Evolutionary conservation across 2,113 vertebrate genomes (phyloP).

Genomic region (Alces alces): DNA sequence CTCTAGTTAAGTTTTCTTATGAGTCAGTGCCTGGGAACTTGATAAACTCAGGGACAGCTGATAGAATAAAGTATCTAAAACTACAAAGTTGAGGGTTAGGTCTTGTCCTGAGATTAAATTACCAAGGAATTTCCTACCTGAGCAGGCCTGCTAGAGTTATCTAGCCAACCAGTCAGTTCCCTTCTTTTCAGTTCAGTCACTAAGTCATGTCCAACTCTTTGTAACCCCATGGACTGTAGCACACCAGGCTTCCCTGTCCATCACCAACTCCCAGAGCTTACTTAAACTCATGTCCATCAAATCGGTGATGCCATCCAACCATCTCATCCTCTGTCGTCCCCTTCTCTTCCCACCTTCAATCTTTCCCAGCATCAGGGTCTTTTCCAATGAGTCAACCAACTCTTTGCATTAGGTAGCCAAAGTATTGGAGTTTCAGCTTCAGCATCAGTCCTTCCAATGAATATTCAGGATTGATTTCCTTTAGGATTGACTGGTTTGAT

Average conservation of each 20-base stretch:
- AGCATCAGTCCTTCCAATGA: not conserved
- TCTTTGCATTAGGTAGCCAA: not conserved
- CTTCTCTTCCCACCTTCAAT: not conserved
- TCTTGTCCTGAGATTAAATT: not conserved
- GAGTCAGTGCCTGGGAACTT: not conserved
- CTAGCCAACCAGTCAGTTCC: not conserved
- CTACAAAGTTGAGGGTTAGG: not conserved
- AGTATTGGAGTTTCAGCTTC: not conserved
- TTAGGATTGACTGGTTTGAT: not conserved
- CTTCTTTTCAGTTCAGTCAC: not conserved
- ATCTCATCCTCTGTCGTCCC: not conserved
- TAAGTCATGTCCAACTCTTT: not conserved
- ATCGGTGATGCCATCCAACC: not conserved
- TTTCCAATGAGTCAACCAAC: accelerated
- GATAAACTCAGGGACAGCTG: slow-evolving; percentile 11
- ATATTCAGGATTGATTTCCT: not conserved
- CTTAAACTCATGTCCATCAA: not conserved
- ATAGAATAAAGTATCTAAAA: not conserved
- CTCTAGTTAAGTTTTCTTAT: slow-evolving; percentile 1
- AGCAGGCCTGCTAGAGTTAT: not conserved
- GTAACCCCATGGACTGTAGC: not conserved
- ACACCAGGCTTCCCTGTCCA: not conserved
- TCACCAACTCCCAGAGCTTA: not conserved
- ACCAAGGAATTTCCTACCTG: not conserved
- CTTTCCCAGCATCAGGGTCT: not conserved